These are phyloP conservation scores for Deilephila elpenor DNA, from an alignment of 2,888 invertebrate species.

Conservation along the genomic window DNA sequence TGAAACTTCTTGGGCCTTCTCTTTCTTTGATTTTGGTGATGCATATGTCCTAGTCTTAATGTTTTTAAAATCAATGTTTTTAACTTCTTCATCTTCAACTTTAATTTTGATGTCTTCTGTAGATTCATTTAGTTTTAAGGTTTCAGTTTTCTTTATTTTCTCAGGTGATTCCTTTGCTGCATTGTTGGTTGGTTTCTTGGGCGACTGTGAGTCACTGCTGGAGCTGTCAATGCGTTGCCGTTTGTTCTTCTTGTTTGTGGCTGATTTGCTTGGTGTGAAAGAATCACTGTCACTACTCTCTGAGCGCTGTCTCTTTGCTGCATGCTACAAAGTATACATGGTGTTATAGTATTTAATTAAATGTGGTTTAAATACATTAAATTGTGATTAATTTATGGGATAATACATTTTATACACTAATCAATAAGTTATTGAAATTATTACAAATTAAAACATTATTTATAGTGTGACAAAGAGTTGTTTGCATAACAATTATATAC, in stretches of 20 bases:
- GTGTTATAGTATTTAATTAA: background rate
- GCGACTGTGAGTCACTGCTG: slow-evolving; percentile 62
- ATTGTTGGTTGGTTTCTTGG: background rate
- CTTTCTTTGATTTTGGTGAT: slow-evolving; percentile 63
- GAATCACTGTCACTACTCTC: slow-evolving; percentile 67
- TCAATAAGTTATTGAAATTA: too few relatives aligned
- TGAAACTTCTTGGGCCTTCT: slow-evolving; percentile 28
- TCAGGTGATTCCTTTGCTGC: background rate
- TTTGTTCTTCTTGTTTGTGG: slow-evolving; percentile 59
- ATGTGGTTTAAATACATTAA: too few relatives aligned
- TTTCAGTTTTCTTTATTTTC: slow-evolving; percentile 16
- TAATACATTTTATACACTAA: too few relatives aligned
- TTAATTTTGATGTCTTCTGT: slow-evolving; percentile 49
- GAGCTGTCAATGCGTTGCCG: slow-evolving; percentile 74
- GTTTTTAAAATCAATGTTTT: slow-evolving; percentile 44
- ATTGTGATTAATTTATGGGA: too few relatives aligned
- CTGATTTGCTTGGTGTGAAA: slow-evolving; percentile 37
- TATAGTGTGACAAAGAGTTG: too few relatives aligned
- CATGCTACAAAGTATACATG: background rate
- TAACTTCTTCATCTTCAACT: slow-evolving; percentile 49
- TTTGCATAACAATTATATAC: too few relatives aligned
- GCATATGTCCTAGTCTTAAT: slow-evolving; percentile 44
- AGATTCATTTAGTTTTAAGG: slow-evolving; percentile 32
- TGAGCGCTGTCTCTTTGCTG: slow-evolving; percentile 63
- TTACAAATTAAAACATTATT: too few relatives aligned